Evolutionary conservation across 1,140 invertebrate species (phyloP), one percentile per base, ranked within the genome.

Genomic region (Chironomus striatipennis): DNA sequence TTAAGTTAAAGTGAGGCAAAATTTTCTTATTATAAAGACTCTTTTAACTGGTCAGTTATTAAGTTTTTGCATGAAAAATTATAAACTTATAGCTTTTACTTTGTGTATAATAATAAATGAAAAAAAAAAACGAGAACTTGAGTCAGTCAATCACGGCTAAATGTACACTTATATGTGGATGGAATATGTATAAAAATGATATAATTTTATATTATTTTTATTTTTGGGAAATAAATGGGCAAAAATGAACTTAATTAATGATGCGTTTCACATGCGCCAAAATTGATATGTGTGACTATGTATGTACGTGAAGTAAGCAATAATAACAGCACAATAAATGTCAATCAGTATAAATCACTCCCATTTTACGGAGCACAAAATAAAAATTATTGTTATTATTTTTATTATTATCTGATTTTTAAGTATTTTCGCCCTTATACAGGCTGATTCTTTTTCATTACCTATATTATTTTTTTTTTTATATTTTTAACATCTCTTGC

Each of bases 301-400:
- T 70, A 18, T 70, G 65, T 70, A 18, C 17, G 7, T 17, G 65
- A 17, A 70, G 17, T 20, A 57, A 15, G 5, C 47, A 57, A 57
- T 57, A 57, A 57, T 57, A 57, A 57, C 65, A 21, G 65, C 65
- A 70, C 20, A 70, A 70, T 70, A 70, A 70, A 70, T 70, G 65
- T 70, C 65, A 70, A 70, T 70, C 65, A 70, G 17, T 70, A 70
- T 70, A 70, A 70, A 70, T 70, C 65, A 70, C 65, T 70, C 65
- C 65, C 65, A 70, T 70, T 70, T 70, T 21, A 21, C 47, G 24
- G 24, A 34, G 24, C 24, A 34, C 24, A 34, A 34, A 34, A 34
- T n/a, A n/a, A 34, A 34, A 34, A 34, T 34, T 34, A 34, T 34
- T 34, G 24, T 34, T 34, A 34, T 34, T 34, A 34, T 34, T 34